Evolutionary conservation across 1,140 invertebrate genomes (phyloP), one percentile per base, ranked within the genome.

Genomic region (Leucophenga varia): DNA sequence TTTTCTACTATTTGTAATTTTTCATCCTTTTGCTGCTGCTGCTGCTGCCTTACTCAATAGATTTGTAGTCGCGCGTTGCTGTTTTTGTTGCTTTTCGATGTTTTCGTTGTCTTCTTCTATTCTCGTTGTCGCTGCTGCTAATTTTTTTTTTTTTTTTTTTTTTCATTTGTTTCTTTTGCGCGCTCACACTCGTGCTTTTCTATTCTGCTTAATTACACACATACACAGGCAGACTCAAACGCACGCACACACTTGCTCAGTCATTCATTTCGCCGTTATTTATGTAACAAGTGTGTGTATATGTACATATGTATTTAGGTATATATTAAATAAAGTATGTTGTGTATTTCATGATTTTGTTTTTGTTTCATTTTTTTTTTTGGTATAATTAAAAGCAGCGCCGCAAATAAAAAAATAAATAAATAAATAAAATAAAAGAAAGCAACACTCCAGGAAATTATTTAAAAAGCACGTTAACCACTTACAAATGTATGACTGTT

Each of bases 221-320:
- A 6, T 6, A 6, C 5, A 25, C 22, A 25, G 5, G 10, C 22
- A 25, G 5, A 25, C 22, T 6, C 22, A 25, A 5, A 25, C 10
- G 5, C 22, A 25, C 22, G 10, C 22, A 5, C 22, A 25, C 10
- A 25, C 22, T 6, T 25, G 22, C 22, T 25, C 22, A 6, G 22
- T 54, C 51, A 63, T 63, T 67, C 59, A 50, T 57, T 67, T 61
- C 56, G 63, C 63, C 63, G 59, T 67, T 65, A 63, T 67, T 65
- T 65, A 65, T 67, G 56, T 65, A 65, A 65, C 63, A 65, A 67
- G 63, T 67, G 63, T 65, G 61, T 19, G 35, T 37, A n/a, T n/a
- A n/a, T n/a, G n/a, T n/a, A n/a, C n/a, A n/a, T n/a, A n/a, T n/a
- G n/a, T n/a, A n/a, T n/a, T n/a, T n/a, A n/a, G n/a, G n/a, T 64